These are phyloP conservation scores for Psilopsiagon aymara DNA, from an alignment of 2,113 vertebrate species.

Conservation along the genomic window DNA sequence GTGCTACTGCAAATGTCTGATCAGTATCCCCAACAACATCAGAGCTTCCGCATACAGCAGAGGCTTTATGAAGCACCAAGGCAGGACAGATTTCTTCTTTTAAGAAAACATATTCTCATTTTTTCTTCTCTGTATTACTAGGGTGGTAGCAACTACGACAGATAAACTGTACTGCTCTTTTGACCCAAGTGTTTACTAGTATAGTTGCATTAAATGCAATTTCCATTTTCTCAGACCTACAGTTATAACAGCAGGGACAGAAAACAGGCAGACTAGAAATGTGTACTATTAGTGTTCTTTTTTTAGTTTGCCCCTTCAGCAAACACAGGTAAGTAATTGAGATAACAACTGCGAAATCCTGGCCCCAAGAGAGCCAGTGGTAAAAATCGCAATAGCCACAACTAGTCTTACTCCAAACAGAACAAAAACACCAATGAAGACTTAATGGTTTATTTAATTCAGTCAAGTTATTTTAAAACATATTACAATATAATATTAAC, in stretches of 20 bases:
- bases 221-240: neutral
- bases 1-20: neutral
- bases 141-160: neutral
- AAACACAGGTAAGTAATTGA: neutral
- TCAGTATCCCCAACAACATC: neutral
- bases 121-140: neutral
- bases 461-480: neutral
- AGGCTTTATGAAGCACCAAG: neutral
- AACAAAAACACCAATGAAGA: neutral
- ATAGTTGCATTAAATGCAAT: neutral
- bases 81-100: neutral
- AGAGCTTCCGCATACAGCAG: neutral
- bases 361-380: neutral
- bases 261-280: neutral
- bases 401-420: neutral
- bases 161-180: neutral
- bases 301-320: neutral
- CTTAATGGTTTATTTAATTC: constrained; percentile 34
- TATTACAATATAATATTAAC: constrained; percentile 2
- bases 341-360: neutral
- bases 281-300: neutral
- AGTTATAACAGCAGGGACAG: rapidly evolving
- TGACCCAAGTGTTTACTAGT: neutral
- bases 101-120: neutral
- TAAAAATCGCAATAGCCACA: rapidly evolving